Conservation (phyloP, 2,888 invertebrate species). For the Sphinx pinastri region DNA sequence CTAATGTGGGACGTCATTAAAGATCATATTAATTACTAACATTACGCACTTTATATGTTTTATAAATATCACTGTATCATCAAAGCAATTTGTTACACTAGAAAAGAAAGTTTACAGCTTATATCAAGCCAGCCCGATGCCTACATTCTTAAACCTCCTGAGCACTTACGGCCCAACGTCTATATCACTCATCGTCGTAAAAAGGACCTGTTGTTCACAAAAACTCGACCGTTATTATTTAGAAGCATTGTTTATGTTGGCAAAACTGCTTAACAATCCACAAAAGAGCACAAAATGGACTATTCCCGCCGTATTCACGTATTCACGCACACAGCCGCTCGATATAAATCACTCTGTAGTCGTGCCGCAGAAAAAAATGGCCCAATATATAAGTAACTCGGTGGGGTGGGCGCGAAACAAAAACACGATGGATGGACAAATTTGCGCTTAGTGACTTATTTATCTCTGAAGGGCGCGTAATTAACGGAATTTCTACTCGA, state of each 20-base stretch:
- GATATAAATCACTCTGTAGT: constrained; percentile 66
- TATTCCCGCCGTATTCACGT: constrained; percentile 64
- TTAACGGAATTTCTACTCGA: constrained; percentile 68
- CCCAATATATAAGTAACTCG: constrained; percentile 69
- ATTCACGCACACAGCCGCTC: constrained; percentile 68
- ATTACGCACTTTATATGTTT: too few species aligned
- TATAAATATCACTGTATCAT: neutral
- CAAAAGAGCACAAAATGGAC: constrained; percentile 67
- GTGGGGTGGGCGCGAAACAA: constrained; percentile 60
- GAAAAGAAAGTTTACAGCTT: constrained; percentile 5
- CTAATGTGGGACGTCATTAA: too few species aligned
- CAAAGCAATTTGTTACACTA: neutral
- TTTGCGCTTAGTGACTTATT: constrained; percentile 78
- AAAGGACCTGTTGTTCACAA: constrained; percentile 38
- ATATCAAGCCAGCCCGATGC: constrained; percentile 1
- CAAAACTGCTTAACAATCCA: constrained; percentile 52
- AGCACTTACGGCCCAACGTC: constrained; percentile 11
- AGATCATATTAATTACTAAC: too few species aligned
- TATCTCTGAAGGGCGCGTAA: constrained; percentile 68
- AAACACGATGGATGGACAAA: constrained; percentile 76
- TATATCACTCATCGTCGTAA: constrained; percentile 11
- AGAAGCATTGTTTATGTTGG: constrained; percentile 58
- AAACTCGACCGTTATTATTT: constrained; percentile 45
- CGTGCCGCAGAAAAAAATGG: constrained; percentile 60
- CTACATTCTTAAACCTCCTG: neutral